A percentile compares a stretch with the other conserved stretches of the same genome.
These are phyloP conservation scores for Endomychus coccineus DNA, from an alignment of 2,888 invertebrate species.

Conservation along the genomic window DNA sequence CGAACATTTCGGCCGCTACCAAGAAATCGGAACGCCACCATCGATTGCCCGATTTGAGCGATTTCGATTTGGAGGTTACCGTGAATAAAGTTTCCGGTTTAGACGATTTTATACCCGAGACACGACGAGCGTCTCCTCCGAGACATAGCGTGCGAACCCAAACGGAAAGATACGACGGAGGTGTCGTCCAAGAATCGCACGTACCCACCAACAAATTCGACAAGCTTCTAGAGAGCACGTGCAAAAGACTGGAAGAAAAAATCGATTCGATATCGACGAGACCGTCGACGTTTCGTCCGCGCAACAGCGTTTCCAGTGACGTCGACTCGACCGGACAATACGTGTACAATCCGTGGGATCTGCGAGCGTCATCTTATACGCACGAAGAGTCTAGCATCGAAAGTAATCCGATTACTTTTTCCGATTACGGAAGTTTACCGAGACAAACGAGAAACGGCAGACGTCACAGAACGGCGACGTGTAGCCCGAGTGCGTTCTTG, in stretches of 20 bases:
- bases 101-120: conserved; percentile 8
- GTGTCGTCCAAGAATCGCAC: too few species aligned
- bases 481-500: conserved; percentile 51
- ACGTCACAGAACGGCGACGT: too few species aligned
- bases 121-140: too few species aligned
- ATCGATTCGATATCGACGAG: conserved; percentile 24
- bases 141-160: too few species aligned
- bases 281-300: not conserved
- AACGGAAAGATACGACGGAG: not conserved
- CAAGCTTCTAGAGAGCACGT: conserved; percentile 35
- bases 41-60: conserved; percentile 12
- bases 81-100: conserved; percentile 31
- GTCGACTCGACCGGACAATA: not conserved
- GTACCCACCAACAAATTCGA: conserved; percentile 39
- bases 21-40: conserved; percentile 23
- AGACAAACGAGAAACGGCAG: conserved; percentile 24
- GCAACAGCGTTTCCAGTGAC: conserved; percentile 1
- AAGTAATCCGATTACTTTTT: conserved; percentile 35
- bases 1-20: conserved; percentile 33
- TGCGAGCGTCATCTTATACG: not conserved
- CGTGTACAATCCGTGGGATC: conserved; percentile 23
- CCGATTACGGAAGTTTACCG: conserved; percentile 42
- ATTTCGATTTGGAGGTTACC: conserved; percentile 37
- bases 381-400: conserved; percentile 39
- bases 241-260: conserved; percentile 37